Percentiles rank a stretch among this genome's conserved stretches.
Evolutionary conservation across 2,888 invertebrate genomes (phyloP).

Genomic region (Drosophila testacea): DNA sequence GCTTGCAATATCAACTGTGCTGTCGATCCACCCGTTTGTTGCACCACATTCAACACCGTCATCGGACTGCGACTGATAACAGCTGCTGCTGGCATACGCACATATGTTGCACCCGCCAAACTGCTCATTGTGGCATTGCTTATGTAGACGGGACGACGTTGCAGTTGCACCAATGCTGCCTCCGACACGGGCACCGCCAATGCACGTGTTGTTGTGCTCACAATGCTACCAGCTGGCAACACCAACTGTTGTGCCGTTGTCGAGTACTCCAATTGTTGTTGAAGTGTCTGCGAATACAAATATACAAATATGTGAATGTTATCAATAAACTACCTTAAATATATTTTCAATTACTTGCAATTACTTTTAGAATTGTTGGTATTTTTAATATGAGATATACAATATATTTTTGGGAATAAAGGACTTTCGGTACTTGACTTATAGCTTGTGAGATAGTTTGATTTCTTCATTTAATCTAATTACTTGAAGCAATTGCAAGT

Average conservation of each 20-base stretch:
- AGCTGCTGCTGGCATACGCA: conserved; percentile 82
- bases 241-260: conserved; percentile 73
- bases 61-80: conserved; percentile 81
- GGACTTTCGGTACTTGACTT: too few species aligned
- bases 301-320: too few species aligned
- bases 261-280: conserved; percentile 70
- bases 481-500: conserved; percentile 1
- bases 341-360: not conserved
- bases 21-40: conserved; percentile 72
- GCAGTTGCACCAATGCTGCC: conserved; percentile 77
- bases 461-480: not conserved
- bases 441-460: too few species aligned
- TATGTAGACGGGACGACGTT: conserved; percentile 83
- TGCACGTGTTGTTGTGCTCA: conserved; percentile 71
- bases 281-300: conserved; percentile 32
- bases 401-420: too few species aligned
- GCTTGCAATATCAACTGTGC: conserved; percentile 79
- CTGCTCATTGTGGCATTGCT: conserved; percentile 77
- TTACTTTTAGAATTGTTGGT: not conserved
- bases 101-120: conserved; percentile 76
- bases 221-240: conserved; percentile 78
- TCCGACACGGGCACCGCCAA: conserved; percentile 79
- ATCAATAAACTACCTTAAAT: not conserved
- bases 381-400: too few species aligned
- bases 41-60: conserved; percentile 81